Percentiles rank a stretch among this genome's conserved stretches.
Evolutionary conservation across 2,888 invertebrate genomes (phyloP).

Genomic region (Rhopalosiphum nymphaeae): DNA sequence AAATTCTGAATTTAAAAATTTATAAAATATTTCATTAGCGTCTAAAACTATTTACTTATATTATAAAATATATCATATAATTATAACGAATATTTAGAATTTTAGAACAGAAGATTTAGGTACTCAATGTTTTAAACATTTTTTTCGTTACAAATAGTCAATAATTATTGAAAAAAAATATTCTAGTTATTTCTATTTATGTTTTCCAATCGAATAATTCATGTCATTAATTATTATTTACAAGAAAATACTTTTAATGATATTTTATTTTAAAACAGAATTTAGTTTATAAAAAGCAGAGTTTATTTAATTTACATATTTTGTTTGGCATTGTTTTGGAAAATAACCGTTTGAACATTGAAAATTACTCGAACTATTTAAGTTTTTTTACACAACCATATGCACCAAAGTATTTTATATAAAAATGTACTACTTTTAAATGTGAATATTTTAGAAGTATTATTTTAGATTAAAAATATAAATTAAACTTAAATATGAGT

Average conservation of each 20-base stretch:
- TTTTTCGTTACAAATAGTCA: not conserved
- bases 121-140: not conserved
- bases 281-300: not conserved
- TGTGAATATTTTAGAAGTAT: not conserved
- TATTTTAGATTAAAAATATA: not conserved
- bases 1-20: not conserved
- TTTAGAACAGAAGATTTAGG: not conserved
- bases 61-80: not conserved
- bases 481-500: not conserved
- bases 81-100: not conserved
- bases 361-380: not conserved
- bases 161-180: not conserved
- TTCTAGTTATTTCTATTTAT: not conserved
- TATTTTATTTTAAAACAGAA: not conserved
- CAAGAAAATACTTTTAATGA: not conserved
- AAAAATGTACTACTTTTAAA: not conserved
- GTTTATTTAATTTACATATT: not conserved
- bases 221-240: not conserved
- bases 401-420: not conserved
- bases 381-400: not conserved
- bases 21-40: not conserved
- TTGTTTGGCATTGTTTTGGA: not conserved
- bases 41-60: not conserved
- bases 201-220: not conserved
- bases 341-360: not conserved